Base-by-base conservation (phyloP, 2,113 vertebrate species). In the Salvator merianae region DNA sequence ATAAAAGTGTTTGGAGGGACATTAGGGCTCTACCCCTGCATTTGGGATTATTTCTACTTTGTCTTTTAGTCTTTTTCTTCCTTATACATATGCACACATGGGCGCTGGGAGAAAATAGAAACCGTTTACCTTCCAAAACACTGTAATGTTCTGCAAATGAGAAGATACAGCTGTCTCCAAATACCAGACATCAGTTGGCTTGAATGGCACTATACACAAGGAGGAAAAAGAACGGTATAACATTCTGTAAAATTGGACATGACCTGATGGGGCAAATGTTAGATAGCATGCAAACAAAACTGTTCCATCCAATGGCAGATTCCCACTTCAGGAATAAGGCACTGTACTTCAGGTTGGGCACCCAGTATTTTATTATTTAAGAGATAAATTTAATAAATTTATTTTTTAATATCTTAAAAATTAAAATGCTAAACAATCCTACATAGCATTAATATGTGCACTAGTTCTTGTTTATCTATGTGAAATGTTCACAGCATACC, bases 121-220 rank as follows among this genome's bases (percentile, higher is more conserved):
- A 71, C 62, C 84, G 90, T 90, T 59, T 87, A 97, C 96, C 95
- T 97, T 96, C 96, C 96, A 97, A 9, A 95, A 95, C 0, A 97
- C 63, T 47, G 94, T 94, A 81, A 96, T 86, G 36, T 78, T 94
- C 87, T 94, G 93, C 30, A 6, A 74, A 0, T 74, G 71, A 0
- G 66, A 3, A 38, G 40, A 87, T 26, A 91, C 0, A 0, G 89
- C 82, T 53, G 90, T 63, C 81, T 72, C 92, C 7, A 1, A 77
- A 88, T 96, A 96, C 96, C 96, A 97, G 24, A 96, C 18, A 5
- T 96, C 91, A 84, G 91, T 83, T 18, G 14, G 87, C 16, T 93
- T 94, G 0, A 14, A 63, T 0, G 96, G 96, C 13, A 24, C 96
- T 97, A 89, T 32, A 66, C 2, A 28, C 0, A 47, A 32, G 2